Percentiles rank a stretch among this genome's conserved stretches.
These are phyloP conservation scores for Epizoanthus rinbou DNA, from an alignment of 92 coral and sea anemone species.

Conservation along the genomic window DNA sequence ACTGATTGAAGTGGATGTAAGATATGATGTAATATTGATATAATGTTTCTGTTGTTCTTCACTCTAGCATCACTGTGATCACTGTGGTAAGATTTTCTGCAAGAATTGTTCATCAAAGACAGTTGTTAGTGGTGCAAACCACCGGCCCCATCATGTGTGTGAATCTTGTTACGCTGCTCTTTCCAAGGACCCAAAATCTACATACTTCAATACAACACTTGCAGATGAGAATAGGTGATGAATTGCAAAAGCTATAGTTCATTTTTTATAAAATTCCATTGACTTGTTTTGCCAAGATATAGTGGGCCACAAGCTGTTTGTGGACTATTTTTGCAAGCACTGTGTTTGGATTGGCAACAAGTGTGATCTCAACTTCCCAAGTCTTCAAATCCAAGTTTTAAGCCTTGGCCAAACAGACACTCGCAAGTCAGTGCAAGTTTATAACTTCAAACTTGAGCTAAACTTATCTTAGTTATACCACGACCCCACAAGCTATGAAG, in stretches of 20 bases:
- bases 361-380: too few species aligned
- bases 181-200: conserved; percentile 80
- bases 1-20: neutral
- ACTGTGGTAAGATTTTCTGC: conserved; percentile 89
- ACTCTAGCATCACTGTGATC: conserved; percentile 79
- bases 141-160: conserved; percentile 79
- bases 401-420: too few species aligned
- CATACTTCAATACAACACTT: conserved; percentile 65
- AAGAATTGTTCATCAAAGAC: conserved; percentile 76
- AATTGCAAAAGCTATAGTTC: neutral
- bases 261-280: neutral
- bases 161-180: conserved; percentile 73
- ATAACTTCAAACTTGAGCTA: too few species aligned
- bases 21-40: neutral
- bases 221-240: conserved; percentile 64
- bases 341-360: neutral
- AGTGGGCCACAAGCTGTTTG: too few species aligned
- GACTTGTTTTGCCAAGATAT: neutral
- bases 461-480: too few species aligned
- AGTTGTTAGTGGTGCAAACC: conserved; percentile 53
- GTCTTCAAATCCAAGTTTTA: too few species aligned
- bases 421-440: too few species aligned
- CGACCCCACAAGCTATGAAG: too few species aligned
- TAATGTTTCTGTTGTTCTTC: conserved; percentile 9
- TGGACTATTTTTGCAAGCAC: neutral